Base-by-base conservation (phyloP, 2,888 invertebrate genomes). In the Nudaria mundana region DNA sequence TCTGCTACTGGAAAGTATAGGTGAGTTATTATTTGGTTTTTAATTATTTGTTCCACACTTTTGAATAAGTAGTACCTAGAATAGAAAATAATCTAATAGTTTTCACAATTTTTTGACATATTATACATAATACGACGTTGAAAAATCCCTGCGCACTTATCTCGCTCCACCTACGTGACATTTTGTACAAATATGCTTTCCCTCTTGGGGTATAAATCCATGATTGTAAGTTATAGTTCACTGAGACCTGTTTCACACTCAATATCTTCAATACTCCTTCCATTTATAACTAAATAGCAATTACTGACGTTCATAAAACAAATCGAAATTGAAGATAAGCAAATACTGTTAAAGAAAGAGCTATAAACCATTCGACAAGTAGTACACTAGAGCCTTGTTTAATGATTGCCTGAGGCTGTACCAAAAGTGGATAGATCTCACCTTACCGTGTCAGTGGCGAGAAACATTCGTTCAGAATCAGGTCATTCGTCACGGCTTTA, bases 401-500 rank as follows among this genome's bases (percentile, higher is more conserved):
- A 48, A 37, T 39, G 44, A 15, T 39, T 33, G 56, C 59, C 34
- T 24, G 32, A 43, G 52, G 44, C 41, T 41, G 26, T 29, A 51
- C 59, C 56, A 58, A 57, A 57, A 47, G 42, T 47, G 52, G 59
- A 25, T 26, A 41, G 31, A 45, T 22, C 30, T 45, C 31, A 34
- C 41, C 30, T 45, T 44, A 54, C 40, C 37, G 43, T 30, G 55
- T 43, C 40, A 28, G 43, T 58, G 44, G 44, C 48, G 43, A 56
- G 48, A 58, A 57, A 44, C 48, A 52, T 47, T 57, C 56, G 45
- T 34, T 47, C 34, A 41, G 43, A 58, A 58, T 58, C 56, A 34
- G 56, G 56, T 55, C 48, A 40, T 49, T 58, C 59, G 56, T 58
- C 59, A 57, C 56, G 56, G 59, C 41, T 48, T 55, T 45, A 58